These are phyloP conservation scores for Nebria ingens DNA, from an alignment of 1,140 invertebrate species.

Conservation along the genomic window DNA sequence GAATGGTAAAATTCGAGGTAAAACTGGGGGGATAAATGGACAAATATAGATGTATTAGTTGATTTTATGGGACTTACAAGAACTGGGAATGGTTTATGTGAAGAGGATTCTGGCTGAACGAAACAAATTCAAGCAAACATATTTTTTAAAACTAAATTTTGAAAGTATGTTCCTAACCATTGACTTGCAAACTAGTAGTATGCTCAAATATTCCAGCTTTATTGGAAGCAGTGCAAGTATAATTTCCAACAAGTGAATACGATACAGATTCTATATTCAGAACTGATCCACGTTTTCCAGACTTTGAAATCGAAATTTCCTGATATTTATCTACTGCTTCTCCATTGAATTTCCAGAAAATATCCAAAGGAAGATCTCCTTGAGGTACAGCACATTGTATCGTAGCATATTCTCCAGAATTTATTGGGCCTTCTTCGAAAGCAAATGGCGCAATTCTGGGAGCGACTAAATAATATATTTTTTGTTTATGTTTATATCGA, in stretches of 20 bases:
- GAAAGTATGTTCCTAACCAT: constrained; percentile 42
- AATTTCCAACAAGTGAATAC: constrained; percentile 12
- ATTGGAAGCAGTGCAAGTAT: constrained; percentile 41
- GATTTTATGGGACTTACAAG: neutral
- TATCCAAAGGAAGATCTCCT: constrained; percentile 43
- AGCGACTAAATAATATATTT: constrained; percentile 37
- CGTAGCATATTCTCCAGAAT: constrained; percentile 33
- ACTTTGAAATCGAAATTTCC: constrained; percentile 24
- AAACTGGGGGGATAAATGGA: constrained; percentile 40
- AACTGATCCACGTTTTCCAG: constrained; percentile 11
- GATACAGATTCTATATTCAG: constrained; percentile 19
- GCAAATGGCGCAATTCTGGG: constrained; percentile 59
- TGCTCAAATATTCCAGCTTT: constrained; percentile 51
- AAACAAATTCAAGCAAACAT: no score
- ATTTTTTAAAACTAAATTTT: no score
- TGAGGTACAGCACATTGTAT: constrained; percentile 44
- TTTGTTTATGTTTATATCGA: neutral
- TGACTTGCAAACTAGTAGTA: constrained; percentile 44
- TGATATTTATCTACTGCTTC: constrained; percentile 29
- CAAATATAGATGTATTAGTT: constrained; percentile 1
- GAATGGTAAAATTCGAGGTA: constrained; percentile 49
- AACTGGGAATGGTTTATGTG: no score
- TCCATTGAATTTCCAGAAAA: constrained; percentile 39
- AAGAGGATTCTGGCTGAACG: no score
- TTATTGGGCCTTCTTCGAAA: constrained; percentile 45